Percentiles rank a stretch among this genome's conserved stretches.
Conservation (phyloP, 2,888 invertebrate species). For the Danaus chrysippus region DNA sequence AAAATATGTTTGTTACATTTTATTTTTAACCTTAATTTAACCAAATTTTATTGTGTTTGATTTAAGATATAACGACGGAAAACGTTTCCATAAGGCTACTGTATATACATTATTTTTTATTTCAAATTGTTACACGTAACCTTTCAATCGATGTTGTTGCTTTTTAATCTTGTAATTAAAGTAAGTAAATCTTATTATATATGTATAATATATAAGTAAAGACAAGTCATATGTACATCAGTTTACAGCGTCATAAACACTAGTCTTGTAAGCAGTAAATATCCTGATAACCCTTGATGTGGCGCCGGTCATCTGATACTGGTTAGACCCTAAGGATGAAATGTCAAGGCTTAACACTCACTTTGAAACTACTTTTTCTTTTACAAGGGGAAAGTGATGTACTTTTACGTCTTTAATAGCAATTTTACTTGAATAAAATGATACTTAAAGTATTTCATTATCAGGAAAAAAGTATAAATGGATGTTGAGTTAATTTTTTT, state of each 20-base stretch:
- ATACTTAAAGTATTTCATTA: too few species aligned
- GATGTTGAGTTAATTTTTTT: too few species aligned
- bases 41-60: background rate
- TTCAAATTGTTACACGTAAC: too few species aligned
- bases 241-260: slow-evolving; percentile 43
- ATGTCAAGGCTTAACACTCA: slow-evolving; percentile 62
- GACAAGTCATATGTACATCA: slow-evolving; percentile 14
- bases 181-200: too few species aligned
- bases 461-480: too few species aligned
- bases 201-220: too few species aligned
- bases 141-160: too few species aligned
- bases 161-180: too few species aligned
- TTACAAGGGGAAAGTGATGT: background rate
- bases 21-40: background rate
- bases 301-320: slow-evolving; percentile 63
- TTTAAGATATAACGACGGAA: too few species aligned
- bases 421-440: too few species aligned
- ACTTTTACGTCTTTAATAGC: background rate
- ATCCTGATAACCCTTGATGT: slow-evolving; percentile 39
- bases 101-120: too few species aligned
- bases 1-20: background rate
- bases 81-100: too few species aligned
- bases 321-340: slow-evolving; percentile 49
- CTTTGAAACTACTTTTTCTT: slow-evolving; percentile 35
- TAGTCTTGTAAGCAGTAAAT: slow-evolving; percentile 37